Conservation (phyloP, 2,797 vertebrate genomes). For the Rachycentron canadum region DNA sequence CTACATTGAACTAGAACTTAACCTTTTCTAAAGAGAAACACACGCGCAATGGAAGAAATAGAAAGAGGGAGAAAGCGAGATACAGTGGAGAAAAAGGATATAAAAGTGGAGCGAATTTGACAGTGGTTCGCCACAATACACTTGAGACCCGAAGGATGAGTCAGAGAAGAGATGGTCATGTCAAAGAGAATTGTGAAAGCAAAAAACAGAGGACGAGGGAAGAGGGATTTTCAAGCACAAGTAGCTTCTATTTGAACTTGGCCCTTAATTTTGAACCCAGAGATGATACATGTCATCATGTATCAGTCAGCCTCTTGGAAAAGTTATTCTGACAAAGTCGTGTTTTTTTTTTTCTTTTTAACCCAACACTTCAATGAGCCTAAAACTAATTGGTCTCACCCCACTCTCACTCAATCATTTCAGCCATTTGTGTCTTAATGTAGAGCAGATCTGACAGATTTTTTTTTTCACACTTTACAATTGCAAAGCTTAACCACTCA, state of each 20-base stretch:
- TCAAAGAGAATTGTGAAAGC: constrained; percentile 71
- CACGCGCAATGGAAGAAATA: constrained; percentile 35
- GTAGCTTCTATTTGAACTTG: constrained; percentile 60
- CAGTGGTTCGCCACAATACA: constrained; percentile 72
- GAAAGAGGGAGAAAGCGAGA: constrained; percentile 50
- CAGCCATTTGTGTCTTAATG: constrained; percentile 50
- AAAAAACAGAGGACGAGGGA: constrained; percentile 41
- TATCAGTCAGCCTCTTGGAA: constrained; percentile 28
- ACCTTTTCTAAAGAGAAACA: constrained; percentile 64
- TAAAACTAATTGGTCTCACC: constrained; percentile 57
- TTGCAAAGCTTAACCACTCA: constrained; percentile 68
- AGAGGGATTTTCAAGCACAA: constrained; percentile 35
- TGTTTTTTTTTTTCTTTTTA: neutral
- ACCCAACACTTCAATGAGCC: constrained; percentile 26
- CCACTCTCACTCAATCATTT: constrained; percentile 18
- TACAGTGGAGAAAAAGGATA: constrained; percentile 48
- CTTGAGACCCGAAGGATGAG: constrained; percentile 74
- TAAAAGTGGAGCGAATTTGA: constrained; percentile 63
- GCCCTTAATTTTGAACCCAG: constrained; percentile 41
- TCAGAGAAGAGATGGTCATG: constrained; percentile 68
- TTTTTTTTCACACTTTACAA: constrained; percentile 61
- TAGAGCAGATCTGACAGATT: constrained; percentile 51
- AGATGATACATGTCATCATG: constrained; percentile 37
- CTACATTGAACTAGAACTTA: constrained; percentile 57
- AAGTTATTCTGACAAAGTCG: constrained; percentile 32